phyloP scores from a whole-genome alignment of 2,797 vertebrate genomes.

The Spinus olivaceus region DNA sequence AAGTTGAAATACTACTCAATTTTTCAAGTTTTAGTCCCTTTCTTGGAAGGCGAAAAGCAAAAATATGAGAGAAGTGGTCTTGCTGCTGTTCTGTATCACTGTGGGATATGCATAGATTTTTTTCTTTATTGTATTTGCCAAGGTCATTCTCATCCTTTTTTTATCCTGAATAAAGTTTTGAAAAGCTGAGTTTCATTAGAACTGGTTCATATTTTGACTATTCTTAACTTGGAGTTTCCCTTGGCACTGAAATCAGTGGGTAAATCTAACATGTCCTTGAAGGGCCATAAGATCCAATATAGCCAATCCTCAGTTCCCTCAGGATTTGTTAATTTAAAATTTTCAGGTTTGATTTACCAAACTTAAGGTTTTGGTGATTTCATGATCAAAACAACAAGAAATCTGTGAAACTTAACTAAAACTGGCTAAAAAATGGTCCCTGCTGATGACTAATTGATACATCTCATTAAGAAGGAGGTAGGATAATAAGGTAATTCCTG shows the following conservation, averaged over 20 bases:
- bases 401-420: not conserved
- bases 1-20: not conserved
- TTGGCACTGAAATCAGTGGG: not conserved
- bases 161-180: not conserved
- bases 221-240: not conserved
- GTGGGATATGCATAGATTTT: not conserved
- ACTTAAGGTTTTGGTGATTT: not conserved
- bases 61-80: not conserved
- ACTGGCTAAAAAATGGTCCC: not conserved
- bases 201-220: not conserved
- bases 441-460: not conserved
- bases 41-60: not conserved
- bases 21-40: not conserved
- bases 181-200: not conserved
- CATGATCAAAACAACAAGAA: not conserved
- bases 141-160: not conserved
- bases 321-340: not conserved
- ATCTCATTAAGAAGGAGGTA: not conserved
- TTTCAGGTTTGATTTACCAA: not conserved
- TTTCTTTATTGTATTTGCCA: not conserved
- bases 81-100: slow-evolving; percentile 1
- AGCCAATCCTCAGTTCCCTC: not conserved
- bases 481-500: not conserved
- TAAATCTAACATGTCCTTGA: not conserved
- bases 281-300: not conserved